A percentile compares a stretch with the other conserved stretches of the same genome.
Conservation (phyloP, 2,888 invertebrate genomes). For the Polydrusus tereticollis region DNA sequence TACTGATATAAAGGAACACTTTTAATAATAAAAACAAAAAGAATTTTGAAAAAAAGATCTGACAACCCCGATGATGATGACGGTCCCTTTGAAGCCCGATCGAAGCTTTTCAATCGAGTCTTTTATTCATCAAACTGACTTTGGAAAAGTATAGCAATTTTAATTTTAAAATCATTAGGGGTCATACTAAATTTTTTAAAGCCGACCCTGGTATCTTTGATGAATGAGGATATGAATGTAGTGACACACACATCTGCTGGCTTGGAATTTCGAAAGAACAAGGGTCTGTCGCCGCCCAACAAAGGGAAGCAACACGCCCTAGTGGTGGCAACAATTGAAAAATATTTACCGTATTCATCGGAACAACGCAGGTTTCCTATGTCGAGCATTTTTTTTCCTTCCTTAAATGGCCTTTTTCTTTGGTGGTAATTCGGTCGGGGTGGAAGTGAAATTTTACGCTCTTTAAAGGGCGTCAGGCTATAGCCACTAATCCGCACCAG, state of each 20-base stretch:
- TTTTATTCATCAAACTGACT: too few species aligned
- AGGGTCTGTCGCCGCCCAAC: constrained; percentile 23
- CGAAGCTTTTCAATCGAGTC: too few species aligned
- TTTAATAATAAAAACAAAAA: too few species aligned
- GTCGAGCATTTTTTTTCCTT: constrained; percentile 13
- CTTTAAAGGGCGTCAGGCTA: constrained; percentile 15
- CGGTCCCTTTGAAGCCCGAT: too few species aligned
- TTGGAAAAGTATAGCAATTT: too few species aligned
- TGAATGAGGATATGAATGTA: constrained; percentile 34
- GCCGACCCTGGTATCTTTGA: constrained; percentile 14
- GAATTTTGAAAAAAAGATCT: too few species aligned
- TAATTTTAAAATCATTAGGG: too few species aligned
- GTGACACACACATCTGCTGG: constrained; percentile 31
- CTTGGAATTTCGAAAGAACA: constrained; percentile 30
- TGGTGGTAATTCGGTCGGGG: background rate
- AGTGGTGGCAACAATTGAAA: constrained; percentile 39
- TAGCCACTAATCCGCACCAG: constrained; percentile 37
- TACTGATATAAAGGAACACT: too few species aligned
- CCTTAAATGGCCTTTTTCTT: constrained; percentile 17
- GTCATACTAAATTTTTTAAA: too few species aligned
- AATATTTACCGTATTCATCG: constrained; percentile 38
- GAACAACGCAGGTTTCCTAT: constrained; percentile 22
- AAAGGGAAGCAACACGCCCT: constrained; percentile 40
- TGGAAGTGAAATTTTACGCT: constrained; percentile 36
- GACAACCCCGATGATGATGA: too few species aligned